Conservation (phyloP, 2,113 vertebrate genomes). For the Channa argus region DNA sequence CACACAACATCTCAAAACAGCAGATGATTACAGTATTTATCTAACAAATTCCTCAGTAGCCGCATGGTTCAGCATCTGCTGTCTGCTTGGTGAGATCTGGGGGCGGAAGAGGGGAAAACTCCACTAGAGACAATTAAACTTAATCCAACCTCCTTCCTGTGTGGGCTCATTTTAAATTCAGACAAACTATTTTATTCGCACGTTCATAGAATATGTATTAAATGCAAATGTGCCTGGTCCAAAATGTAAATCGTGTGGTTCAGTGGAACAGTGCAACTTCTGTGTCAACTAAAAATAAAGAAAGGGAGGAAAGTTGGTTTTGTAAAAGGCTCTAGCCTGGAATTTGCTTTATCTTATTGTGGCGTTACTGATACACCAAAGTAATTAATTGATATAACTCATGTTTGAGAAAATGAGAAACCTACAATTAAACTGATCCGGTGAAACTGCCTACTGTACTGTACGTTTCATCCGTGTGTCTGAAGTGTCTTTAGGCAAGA, state of each 20-base stretch:
- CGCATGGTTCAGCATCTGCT: conserved; percentile 57
- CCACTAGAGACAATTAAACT: conserved; percentile 24
- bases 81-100: conserved; percentile 30
- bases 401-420: conserved; percentile 55
- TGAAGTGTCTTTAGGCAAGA: no score
- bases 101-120: conserved; percentile 11
- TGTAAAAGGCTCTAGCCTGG: conserved; percentile 21
- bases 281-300: conserved; percentile 29
- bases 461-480: no score
- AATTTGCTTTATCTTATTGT: conserved; percentile 47
- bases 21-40: conserved; percentile 61
- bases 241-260: conserved; percentile 25
- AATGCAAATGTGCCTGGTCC: background rate
- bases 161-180: background rate
- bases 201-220: background rate
- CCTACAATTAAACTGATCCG: conserved; percentile 23
- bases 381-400: conserved; percentile 29
- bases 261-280: conserved; percentile 15
- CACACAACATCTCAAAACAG: conserved; percentile 21
- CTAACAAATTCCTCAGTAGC: conserved; percentile 59
- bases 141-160: conserved; percentile 27
- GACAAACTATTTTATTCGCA: background rate
- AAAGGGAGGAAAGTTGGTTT: conserved; percentile 9
- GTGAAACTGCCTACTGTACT: background rate
- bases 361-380: conserved; percentile 31